Conservation (phyloP, 2,888 invertebrate genomes). For the Drosophila histrio region DNA sequence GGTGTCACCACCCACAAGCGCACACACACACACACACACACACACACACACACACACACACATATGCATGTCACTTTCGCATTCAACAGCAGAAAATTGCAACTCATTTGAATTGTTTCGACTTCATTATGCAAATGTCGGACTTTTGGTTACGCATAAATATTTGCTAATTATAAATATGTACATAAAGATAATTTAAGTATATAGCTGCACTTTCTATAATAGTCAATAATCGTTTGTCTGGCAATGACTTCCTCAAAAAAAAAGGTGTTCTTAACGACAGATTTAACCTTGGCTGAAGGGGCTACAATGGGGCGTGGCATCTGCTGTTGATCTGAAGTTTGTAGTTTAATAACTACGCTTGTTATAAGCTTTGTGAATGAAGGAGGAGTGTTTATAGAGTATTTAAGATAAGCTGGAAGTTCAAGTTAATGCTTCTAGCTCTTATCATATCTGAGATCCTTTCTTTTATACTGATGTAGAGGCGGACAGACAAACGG, state of each 20-base stretch:
- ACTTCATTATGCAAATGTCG: constrained; percentile 70
- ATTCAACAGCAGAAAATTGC: constrained; percentile 64
- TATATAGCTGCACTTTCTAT: constrained; percentile 31
- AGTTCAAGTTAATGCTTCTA: no score
- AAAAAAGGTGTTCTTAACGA: neutral
- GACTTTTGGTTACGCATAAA: constrained; percentile 60
- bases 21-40: constrained; percentile 41
- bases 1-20: constrained; percentile 60
- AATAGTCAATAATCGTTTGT: neutral
- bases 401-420: no score
- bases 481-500: no score
- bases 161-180: constrained; percentile 71
- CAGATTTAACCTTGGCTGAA: no score
- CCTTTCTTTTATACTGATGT: no score
- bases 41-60: neutral
- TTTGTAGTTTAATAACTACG: no score
- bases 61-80: constrained; percentile 49
- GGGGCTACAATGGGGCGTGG: no score
- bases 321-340: no score
- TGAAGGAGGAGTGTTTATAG: no score
- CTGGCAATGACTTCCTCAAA: constrained; percentile 7
- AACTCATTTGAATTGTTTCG: constrained; percentile 70
- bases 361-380: no score
- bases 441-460: no score
- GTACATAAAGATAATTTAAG: constrained; percentile 55